These are phyloP conservation scores for Ephydatia muelleri DNA, from an alignment of 37 sponge, comb jelly and placozoan species.

Conservation along the genomic window DNA sequence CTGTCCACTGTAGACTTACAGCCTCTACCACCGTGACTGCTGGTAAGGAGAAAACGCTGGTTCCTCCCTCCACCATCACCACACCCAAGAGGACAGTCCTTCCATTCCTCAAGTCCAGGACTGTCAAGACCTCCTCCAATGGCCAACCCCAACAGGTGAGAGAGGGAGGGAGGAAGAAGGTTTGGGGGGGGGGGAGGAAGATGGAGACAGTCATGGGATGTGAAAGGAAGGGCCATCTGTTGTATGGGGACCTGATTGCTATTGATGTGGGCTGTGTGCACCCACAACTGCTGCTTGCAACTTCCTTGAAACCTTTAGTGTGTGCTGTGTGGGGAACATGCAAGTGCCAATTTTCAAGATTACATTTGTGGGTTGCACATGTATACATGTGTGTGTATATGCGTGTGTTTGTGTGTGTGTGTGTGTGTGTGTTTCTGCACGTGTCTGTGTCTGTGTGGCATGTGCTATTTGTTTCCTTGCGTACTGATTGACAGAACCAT, in stretches of 20 bases:
- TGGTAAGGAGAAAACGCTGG: conserved; percentile 1
- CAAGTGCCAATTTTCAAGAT: too few species aligned
- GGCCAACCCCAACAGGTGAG: neutral
- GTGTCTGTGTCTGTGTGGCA: neutral
- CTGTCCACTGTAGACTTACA: neutral
- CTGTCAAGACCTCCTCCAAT: neutral
- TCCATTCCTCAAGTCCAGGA: conserved; percentile 8
- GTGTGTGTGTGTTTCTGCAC: neutral
- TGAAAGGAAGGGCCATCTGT: neutral
- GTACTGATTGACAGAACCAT: too few species aligned
- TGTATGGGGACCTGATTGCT: neutral
- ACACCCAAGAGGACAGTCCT: conserved; percentile 5
- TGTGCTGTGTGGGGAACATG: neutral
- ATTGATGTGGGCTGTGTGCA: neutral
- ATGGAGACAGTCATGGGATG: too few species aligned
- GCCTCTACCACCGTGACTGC: neutral
- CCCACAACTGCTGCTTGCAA: neutral
- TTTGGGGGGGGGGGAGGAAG: neutral
- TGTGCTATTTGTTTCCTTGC: too few species aligned
- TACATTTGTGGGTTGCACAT: neutral
- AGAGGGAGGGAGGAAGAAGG: neutral
- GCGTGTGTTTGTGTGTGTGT: neutral
- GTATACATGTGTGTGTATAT: neutral
- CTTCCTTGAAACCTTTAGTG: conserved; percentile 1
- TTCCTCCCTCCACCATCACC: neutral